Evolutionary conservation across 2,888 invertebrate species (phyloP).

Genomic region (Orchesella flavescens): DNA sequence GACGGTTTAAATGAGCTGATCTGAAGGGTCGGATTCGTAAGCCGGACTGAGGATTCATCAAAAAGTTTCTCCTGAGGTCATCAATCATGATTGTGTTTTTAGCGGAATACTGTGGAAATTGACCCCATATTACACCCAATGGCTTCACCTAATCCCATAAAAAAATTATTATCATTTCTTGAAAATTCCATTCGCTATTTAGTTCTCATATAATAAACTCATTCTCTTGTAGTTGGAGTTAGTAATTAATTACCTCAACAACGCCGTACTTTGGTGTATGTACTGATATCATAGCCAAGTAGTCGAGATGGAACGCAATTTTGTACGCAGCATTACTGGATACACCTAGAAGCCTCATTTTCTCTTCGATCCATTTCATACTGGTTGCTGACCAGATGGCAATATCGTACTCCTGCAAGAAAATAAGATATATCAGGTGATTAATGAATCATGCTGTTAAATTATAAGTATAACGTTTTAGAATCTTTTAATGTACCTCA

Average conservation of each 20-base stretch:
- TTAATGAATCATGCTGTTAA: background rate
- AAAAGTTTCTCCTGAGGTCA: constrained; percentile 94
- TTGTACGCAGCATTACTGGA: constrained; percentile 88
- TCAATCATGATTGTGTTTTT: constrained; percentile 99
- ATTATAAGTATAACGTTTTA: too few species aligned
- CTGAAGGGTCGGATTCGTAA: constrained; percentile 91
- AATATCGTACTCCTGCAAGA: constrained; percentile 86
- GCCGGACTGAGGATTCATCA: constrained; percentile 97
- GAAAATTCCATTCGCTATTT: too few species aligned
- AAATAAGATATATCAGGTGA: background rate
- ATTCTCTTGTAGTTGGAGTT: too few species aligned
- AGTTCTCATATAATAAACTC: too few species aligned
- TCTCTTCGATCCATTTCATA: constrained; percentile 96
- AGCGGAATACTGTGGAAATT: constrained; percentile 88
- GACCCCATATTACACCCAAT: constrained; percentile 96
- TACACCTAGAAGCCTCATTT: constrained; percentile 91
- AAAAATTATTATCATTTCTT: too few species aligned
- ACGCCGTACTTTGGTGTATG: constrained; percentile 92
- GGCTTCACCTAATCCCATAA: constrained; percentile 85
- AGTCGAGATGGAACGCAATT: constrained; percentile 93
- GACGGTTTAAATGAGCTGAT: constrained; percentile 90
- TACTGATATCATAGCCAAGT: constrained; percentile 95
- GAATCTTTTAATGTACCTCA: too few species aligned
- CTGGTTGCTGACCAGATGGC: constrained; percentile 99
- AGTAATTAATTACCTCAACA: constrained; percentile 83